Conservation (phyloP, 2,888 invertebrate genomes). For the Subacronicta megacephala region DNA sequence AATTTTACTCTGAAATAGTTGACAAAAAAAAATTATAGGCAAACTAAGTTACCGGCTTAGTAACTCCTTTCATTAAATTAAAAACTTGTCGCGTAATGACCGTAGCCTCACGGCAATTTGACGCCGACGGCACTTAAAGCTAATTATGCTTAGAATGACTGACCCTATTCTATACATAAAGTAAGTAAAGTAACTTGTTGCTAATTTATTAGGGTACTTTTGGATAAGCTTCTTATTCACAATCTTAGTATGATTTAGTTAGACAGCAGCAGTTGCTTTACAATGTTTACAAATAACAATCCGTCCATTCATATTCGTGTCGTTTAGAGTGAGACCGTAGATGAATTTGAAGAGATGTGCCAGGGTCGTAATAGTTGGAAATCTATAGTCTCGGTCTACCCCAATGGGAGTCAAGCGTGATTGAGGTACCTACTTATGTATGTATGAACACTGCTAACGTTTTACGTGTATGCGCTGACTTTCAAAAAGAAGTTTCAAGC, state of each 20-base stretch:
- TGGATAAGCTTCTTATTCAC: conserved; percentile 7
- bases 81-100: conserved; percentile 32
- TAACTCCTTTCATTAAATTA: conserved; percentile 24
- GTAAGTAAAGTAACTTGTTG: conserved; percentile 16
- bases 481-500: conserved; percentile 52
- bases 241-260: background rate
- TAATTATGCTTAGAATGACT: conserved; percentile 41
- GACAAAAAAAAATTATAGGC: conserved; percentile 17
- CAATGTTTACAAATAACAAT: too few relatives aligned
- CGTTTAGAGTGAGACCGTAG: too few relatives aligned
- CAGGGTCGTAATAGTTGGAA: too few relatives aligned
- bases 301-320: too few relatives aligned
- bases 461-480: conserved; percentile 39
- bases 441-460: conserved; percentile 7
- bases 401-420: too few relatives aligned
- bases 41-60: conserved; percentile 12
- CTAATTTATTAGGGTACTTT: conserved; percentile 16
- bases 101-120: conserved; percentile 32
- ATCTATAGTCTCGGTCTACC: too few relatives aligned
- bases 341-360: too few relatives aligned
- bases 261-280: too few relatives aligned
- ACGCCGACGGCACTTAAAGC: conserved; percentile 24
- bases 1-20: conserved; percentile 40
- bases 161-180: conserved; percentile 9
- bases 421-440: too few relatives aligned